Base-by-base conservation (phyloP, 2,113 vertebrate genomes). In the Progne subis region DNA sequence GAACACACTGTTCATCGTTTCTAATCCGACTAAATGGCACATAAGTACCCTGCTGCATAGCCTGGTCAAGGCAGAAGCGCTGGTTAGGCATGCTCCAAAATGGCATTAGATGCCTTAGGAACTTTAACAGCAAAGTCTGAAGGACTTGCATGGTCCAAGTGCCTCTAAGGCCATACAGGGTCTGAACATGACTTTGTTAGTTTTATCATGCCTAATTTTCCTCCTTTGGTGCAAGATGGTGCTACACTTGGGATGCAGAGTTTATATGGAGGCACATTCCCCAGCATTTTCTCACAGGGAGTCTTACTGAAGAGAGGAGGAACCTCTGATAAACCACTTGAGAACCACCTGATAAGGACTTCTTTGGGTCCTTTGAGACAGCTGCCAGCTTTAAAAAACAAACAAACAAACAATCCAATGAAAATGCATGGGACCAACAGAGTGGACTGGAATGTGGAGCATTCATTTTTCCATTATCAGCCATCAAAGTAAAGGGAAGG, bases 401-500 rank as follows among this genome's bases (percentile, higher is more conserved):
- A 87, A 44, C 34, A 92, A 92, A 50, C 25, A 89, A 88, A 37
- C 41, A 68, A 90, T n/a, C 28, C 65, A 89, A 34, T 52, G 25
- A 79, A 71, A 31, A 39, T 18, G 32, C 47, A 50, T 0, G 3
- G 17, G 34, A 80, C 39, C 56, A 88, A 61, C 0, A 3, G 34
- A 82, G 32, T 65, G n/a, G 52, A 78, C 44, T 75, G 72, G 72
- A 96, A 90, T 60, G 69, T 31, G 34, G 18, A 92, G 18, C 47
- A 74, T 65, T 92, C 19, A 16, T 91, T 94, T 95, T 86, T 74
- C 71, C 50, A 77, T 76, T 85, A 85, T 87, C 87, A 90, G 37
- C 32, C 59, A 90, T 80, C 75, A 92, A 80, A 37, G 41, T 60
- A 84, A 92, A 78, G 25, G 34, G 50, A 94, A 84, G n/a, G 20